phyloP scores from a whole-genome alignment of 2,888 invertebrate species.

The Pomacea canaliculata region DNA sequence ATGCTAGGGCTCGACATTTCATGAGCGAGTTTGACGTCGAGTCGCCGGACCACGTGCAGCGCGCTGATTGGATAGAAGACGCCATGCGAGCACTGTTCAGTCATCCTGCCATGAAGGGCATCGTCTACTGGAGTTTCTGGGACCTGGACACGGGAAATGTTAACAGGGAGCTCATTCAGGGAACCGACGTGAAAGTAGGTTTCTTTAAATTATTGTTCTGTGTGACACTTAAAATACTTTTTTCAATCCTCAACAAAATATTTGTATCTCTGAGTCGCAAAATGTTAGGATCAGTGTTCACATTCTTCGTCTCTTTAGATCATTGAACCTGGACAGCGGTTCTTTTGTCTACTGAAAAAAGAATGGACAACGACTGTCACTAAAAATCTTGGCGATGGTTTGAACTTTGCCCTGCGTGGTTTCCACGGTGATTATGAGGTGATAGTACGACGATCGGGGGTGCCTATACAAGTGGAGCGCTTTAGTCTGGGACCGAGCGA shows the following conservation, averaged over 20 bases:
- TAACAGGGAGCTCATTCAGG: constrained; percentile 7
- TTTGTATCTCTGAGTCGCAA: no score
- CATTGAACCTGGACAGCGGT: constrained; percentile 36
- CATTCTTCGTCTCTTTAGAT: constrained; percentile 22
- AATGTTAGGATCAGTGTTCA: no score
- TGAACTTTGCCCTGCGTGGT: constrained; percentile 33
- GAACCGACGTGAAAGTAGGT: not conserved
- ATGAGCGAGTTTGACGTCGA: constrained; percentile 18
- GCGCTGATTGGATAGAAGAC: constrained; percentile 29
- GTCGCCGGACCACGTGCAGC: constrained; percentile 2
- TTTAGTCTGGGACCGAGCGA: constrained; percentile 25
- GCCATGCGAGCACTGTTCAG: constrained; percentile 33
- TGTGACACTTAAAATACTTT: not conserved
- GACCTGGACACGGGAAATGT: constrained; percentile 2
- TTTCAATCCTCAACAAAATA: no score
- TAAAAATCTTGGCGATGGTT: constrained; percentile 18
- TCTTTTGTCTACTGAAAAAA: constrained; percentile 30
- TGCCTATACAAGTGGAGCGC: constrained; percentile 25
- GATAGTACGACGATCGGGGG: constrained; percentile 33
- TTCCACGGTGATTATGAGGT: constrained; percentile 41
- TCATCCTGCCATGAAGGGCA: constrained; percentile 37
- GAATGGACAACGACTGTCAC: constrained; percentile 41
- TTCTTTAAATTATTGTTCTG: not conserved
- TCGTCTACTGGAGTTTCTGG: constrained; percentile 41
- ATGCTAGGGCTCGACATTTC: constrained; percentile 11